A percentile compares a stretch with the other conserved stretches of the same genome.
Evolutionary conservation across 2,113 vertebrate species (phyloP).

Genomic region (Bufo bufo): DNA sequence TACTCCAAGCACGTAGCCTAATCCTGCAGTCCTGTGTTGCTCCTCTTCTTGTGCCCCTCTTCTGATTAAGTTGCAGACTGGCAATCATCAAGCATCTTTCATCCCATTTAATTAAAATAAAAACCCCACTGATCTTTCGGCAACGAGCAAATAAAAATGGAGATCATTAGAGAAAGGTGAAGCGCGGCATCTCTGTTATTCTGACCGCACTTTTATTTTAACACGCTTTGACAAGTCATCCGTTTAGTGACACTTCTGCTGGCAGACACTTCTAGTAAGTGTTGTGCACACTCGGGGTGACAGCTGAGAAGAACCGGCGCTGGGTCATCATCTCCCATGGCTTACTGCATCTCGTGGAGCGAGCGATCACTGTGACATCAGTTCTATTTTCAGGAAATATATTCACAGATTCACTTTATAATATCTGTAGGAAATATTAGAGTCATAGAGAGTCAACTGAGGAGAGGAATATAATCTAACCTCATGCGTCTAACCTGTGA

Average conservation of each 20-base stretch:
- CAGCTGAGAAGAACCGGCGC: slow-evolving; percentile 6
- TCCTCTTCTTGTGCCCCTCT: no score
- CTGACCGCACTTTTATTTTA: not conserved
- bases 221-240: slow-evolving; percentile 4
- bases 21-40: not conserved
- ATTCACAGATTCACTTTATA: not conserved
- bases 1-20: no score
- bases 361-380: not conserved
- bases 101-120: not conserved
- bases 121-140: not conserved
- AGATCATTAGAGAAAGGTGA: not conserved
- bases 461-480: no score
- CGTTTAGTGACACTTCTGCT: not conserved
- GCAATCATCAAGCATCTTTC: not conserved
- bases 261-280: slow-evolving; percentile 14
- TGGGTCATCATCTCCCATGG: not conserved
- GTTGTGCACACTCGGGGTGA: not conserved
- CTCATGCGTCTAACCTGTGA: no score
- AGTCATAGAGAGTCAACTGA: not conserved
- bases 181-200: not conserved
- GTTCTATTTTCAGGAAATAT: not conserved
- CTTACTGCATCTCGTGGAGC: no score
- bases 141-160: not conserved
- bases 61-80: no score
- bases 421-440: not conserved